Evolutionary conservation across 2,888 invertebrate species (phyloP), one percentile per base, ranked within the genome.

Genomic region (Trachelus stipa): DNA sequence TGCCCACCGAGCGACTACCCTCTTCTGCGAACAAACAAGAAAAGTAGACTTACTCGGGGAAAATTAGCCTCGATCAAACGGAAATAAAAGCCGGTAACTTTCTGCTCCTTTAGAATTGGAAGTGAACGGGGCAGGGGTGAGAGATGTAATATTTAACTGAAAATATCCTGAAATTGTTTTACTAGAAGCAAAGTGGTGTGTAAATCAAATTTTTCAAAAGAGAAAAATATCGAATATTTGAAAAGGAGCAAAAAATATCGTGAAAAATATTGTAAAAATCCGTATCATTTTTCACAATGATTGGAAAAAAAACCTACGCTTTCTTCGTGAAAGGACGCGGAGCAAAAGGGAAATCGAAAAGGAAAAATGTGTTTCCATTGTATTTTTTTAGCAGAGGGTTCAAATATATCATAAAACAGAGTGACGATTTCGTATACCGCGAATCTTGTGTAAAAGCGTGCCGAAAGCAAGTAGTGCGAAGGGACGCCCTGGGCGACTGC

Each of bases 81-180:
- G 56, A 56, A 56, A 56, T 56, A 56, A 56, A 56, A 56, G 0
- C 23, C 56, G 56, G 23, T 6, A 23, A 9, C 4, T 23, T 6
- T 56, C 23, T 9, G 23, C 56, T 9, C 23, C 2, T 9, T 56
- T 56, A 56, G 56, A 23, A 9, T 56, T 23, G 9, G 2, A 9
- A 15, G 23, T 1, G 12, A 4, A 15, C 15, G 4, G 4, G 4
- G 15, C 1, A 15, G 40, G 11, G 3, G 0, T 11, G 1, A 1
- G 15, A 23, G 23, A 56, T 0, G 23, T 0, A 56, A 15, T 23
- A 56, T 23, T 56, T 9, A 0, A 9, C 6, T 56, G 56, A 56
- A 56, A 56, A 56, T 56, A 56, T 23, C 23, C 23, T 23, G 6
- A 56, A 23, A 23, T 23, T 56, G 0, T 56, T 56, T 56, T 23